phyloP scores from a whole-genome alignment of 2,797 vertebrate genomes.

The Cuculus canorus region DNA sequence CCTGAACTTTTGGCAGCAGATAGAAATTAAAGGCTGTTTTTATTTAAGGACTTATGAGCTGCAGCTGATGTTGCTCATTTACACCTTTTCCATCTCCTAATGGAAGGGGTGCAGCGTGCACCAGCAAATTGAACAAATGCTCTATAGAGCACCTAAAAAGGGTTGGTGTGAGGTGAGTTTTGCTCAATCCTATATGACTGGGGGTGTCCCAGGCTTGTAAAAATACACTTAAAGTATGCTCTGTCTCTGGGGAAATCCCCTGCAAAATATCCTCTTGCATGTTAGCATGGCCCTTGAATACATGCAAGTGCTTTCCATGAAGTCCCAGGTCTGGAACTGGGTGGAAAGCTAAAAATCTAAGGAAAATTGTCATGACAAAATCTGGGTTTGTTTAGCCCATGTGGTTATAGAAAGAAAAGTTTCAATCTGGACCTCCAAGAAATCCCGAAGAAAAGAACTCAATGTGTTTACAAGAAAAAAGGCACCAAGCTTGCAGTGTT shows the following conservation, averaged over 20 bases:
- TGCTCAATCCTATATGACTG: not conserved
- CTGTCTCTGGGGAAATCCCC: not conserved
- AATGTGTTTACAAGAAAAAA: rapidly evolving
- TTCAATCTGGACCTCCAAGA: not conserved
- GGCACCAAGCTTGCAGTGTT: rapidly evolving
- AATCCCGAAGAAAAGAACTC: not conserved
- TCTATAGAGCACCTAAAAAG: not conserved
- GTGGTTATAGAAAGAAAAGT: not conserved
- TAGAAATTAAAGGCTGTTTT: not conserved
- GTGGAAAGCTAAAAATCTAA: not conserved
- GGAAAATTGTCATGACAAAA: not conserved
- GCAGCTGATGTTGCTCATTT: not conserved
- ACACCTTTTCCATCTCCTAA: not conserved
- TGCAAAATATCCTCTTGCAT: not conserved
- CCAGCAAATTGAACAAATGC: not conserved
- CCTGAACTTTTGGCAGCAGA: not conserved
- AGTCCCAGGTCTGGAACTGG: not conserved
- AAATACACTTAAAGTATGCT: not conserved
- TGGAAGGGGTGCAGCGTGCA: not conserved
- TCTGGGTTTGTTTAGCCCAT: not conserved
- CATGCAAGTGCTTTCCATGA: not conserved
- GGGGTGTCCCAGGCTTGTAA: not conserved
- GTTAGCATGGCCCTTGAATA: not conserved
- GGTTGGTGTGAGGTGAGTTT: not conserved
- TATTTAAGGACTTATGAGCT: not conserved